Percentiles rank a stretch among this genome's conserved stretches.
Conservation (phyloP, 2,888 invertebrate species). For the Drosophila peninsularis region DNA sequence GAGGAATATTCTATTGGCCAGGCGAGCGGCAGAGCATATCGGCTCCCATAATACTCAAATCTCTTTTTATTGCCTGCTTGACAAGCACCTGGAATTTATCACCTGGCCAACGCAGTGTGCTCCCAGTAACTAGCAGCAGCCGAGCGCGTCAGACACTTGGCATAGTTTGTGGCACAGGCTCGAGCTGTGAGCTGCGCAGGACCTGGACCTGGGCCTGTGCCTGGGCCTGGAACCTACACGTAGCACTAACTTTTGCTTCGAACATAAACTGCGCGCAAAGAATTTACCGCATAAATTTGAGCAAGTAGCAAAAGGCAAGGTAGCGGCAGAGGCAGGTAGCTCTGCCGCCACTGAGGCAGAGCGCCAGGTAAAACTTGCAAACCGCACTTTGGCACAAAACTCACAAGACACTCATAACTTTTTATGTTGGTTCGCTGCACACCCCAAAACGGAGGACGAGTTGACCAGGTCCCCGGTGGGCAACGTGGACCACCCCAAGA, state of each 20-base stretch:
- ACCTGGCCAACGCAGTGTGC: slow-evolving; percentile 61
- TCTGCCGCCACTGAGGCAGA: slow-evolving; percentile 15
- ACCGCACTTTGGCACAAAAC: slow-evolving; percentile 81
- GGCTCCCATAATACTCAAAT: slow-evolving; percentile 49
- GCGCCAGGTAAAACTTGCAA: slow-evolving; percentile 63
- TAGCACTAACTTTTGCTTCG: slow-evolving; percentile 81
- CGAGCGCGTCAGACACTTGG: slow-evolving; percentile 71
- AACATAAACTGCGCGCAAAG: slow-evolving; percentile 80
- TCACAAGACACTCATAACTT: slow-evolving; percentile 81
- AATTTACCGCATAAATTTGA: slow-evolving; percentile 79
- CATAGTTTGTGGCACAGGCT: slow-evolving; percentile 69
- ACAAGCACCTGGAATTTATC: slow-evolving; percentile 72
- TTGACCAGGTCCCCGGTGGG: slow-evolving; percentile 45
- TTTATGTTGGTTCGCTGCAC: slow-evolving; percentile 78
- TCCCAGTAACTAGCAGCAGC: slow-evolving; percentile 26
- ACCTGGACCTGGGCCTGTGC: slow-evolving; percentile 11
- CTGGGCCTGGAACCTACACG: slow-evolving; percentile 65
- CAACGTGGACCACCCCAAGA: slow-evolving; percentile 64
- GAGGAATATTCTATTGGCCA: slow-evolving; percentile 4
- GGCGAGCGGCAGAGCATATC: slow-evolving; percentile 37
- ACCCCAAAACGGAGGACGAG: slow-evolving; percentile 50
- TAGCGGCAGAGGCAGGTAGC: slow-evolving; percentile 47
- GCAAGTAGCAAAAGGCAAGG: slow-evolving; percentile 74
- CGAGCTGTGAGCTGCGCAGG: slow-evolving; percentile 12
- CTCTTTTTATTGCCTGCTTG: slow-evolving; percentile 61